phyloP scores from a whole-genome alignment of 2,888 invertebrate species.

The Lymantria monacha region DNA sequence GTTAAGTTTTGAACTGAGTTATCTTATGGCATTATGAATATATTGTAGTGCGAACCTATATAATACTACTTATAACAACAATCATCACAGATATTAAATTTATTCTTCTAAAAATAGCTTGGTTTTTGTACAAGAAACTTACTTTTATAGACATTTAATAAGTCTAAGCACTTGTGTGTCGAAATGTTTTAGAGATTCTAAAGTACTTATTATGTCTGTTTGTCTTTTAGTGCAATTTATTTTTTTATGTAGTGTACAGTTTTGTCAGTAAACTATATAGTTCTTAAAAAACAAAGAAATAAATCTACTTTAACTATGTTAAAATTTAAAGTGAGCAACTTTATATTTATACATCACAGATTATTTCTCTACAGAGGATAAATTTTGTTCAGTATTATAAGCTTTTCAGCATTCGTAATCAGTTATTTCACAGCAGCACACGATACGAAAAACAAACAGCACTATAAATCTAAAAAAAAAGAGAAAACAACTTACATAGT shows the following conservation, averaged over 20 bases:
- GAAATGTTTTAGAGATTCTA: slow-evolving; percentile 30
- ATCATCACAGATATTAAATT: slow-evolving; percentile 69
- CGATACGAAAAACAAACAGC: slow-evolving; percentile 24
- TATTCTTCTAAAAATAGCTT: slow-evolving; percentile 31
- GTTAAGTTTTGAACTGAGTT: slow-evolving; percentile 46
- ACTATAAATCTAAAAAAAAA: slow-evolving; percentile 20
- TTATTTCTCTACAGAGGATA: slow-evolving; percentile 24
- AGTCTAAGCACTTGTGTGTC: slow-evolving; percentile 21
- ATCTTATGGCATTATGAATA: slow-evolving; percentile 49
- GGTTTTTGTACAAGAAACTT: slow-evolving; percentile 32
- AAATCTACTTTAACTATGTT: slow-evolving; percentile 45
- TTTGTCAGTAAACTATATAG: slow-evolving; percentile 7
- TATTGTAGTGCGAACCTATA: slow-evolving; percentile 42
- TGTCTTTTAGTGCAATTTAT: slow-evolving; percentile 5
- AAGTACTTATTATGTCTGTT: slow-evolving; percentile 1
- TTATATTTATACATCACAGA: slow-evolving; percentile 61
- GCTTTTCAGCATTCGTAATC: slow-evolving; percentile 18
- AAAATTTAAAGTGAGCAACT: slow-evolving; percentile 74
- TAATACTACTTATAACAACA: slow-evolving; percentile 61
- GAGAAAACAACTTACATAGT: slow-evolving; percentile 32
- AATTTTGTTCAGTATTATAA: slow-evolving; percentile 21
- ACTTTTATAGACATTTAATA: slow-evolving; percentile 10
- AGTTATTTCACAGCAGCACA: slow-evolving; percentile 15
- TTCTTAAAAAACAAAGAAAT: slow-evolving; percentile 21
- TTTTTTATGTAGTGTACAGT: background rate